These are phyloP conservation scores for Tyrannus savana DNA, from an alignment of 2,113 vertebrate genomes.

Conservation along the genomic window DNA sequence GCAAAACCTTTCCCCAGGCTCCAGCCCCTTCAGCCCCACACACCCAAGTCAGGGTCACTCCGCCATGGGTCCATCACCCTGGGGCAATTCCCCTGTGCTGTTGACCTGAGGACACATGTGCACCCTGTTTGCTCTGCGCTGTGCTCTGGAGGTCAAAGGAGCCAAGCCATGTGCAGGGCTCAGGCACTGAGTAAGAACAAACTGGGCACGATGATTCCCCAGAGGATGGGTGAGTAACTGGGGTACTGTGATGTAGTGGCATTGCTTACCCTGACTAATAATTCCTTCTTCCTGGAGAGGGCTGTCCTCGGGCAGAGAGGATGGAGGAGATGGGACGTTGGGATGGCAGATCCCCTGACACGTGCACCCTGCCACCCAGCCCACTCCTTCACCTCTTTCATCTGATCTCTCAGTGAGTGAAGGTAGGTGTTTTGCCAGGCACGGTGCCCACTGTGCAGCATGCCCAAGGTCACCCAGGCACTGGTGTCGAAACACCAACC, in stretches of 20 bases:
- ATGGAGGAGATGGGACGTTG: neutral
- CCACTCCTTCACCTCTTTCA: neutral
- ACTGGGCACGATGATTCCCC: neutral
- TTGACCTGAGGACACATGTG: accelerated
- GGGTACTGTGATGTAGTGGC: neutral
- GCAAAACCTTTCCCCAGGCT: neutral
- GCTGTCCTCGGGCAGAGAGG: neutral
- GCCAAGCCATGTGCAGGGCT: accelerated
- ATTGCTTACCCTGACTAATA: neutral
- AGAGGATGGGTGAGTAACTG: neutral
- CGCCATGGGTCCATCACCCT: accelerated
- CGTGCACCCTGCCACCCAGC: neutral
- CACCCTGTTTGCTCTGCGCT: accelerated
- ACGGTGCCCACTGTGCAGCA: accelerated
- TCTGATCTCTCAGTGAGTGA: neutral
- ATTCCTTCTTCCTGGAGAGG: neutral
- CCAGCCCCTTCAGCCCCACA: neutral
- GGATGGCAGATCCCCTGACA: neutral
- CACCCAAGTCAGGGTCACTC: too few species aligned
- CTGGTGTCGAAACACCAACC: accelerated
- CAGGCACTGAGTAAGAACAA: neutral
- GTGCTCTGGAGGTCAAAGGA: neutral
- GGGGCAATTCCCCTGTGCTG: accelerated
- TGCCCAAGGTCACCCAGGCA: neutral
- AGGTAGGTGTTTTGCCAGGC: neutral